Evolutionary conservation across 2,797 vertebrate species (phyloP).

Genomic region (Myotis findleyi): DNA sequence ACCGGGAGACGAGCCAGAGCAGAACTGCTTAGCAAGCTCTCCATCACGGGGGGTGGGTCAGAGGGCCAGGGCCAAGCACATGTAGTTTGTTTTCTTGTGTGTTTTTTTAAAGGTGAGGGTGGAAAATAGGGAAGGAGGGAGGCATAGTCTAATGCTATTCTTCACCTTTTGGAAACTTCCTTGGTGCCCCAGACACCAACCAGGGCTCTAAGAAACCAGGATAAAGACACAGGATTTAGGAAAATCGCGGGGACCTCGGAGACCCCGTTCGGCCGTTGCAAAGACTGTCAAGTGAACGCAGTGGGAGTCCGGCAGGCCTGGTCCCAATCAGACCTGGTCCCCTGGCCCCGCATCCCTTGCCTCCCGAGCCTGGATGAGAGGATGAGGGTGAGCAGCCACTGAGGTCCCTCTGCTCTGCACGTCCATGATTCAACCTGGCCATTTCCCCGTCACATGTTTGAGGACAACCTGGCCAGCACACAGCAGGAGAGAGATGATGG

Average conservation of each 20-base stretch:
- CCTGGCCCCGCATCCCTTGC: accelerated
- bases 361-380: background rate
- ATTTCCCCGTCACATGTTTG: background rate
- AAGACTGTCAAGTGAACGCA: background rate
- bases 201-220: background rate
- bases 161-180: background rate
- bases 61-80: background rate
- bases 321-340: background rate
- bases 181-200: background rate
- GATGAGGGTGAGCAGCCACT: accelerated
- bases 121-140: background rate
- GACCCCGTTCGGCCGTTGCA: background rate
- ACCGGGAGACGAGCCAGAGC: background rate
- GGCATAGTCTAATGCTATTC: background rate
- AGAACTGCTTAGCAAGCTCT: background rate
- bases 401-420: background rate
- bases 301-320: background rate
- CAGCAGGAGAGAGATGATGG: background rate
- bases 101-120: no score
- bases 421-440: background rate
- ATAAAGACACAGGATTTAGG: background rate
- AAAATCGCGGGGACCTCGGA: accelerated
- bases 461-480: background rate
- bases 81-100: no score
- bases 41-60: background rate